phyloP scores from a whole-genome alignment of 2,113 vertebrate genomes.

The Fukomys damarensis region DNA sequence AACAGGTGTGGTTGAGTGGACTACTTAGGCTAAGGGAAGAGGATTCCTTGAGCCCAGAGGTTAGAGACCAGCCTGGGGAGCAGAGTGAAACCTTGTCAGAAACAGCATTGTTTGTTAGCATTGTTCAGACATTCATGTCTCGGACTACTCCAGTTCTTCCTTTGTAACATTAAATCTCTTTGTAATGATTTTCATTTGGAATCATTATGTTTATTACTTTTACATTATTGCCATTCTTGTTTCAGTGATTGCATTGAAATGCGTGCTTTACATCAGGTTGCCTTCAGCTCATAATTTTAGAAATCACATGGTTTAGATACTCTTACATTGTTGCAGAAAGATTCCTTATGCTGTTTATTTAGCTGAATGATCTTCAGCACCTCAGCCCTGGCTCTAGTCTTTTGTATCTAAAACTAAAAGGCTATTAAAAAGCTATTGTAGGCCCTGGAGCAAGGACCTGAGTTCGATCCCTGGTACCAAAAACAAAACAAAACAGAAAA shows the following conservation, averaged over 20 bases:
- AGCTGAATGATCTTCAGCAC: neutral
- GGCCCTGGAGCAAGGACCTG: too few species aligned
- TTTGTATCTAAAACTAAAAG: constrained; percentile 15
- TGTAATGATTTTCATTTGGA: constrained; percentile 31
- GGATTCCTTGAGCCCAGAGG: neutral
- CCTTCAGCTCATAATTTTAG: constrained; percentile 26
- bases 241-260: neutral
- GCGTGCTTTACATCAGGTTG: neutral
- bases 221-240: neutral
- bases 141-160: neutral
- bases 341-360: constrained; percentile 12
- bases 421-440: too few species aligned
- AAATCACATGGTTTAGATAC: neutral
- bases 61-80: neutral
- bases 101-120: neutral
- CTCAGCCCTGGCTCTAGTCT: neutral
- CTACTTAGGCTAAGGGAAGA: neutral
- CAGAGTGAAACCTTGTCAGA: neutral
- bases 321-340: neutral
- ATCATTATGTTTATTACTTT: neutral
- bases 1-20: neutral
- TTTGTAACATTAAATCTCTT: neutral
- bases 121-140: neutral
- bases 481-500: too few species aligned
- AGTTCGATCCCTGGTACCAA: too few species aligned